These are phyloP conservation scores for Eilema depressum DNA, from an alignment of 2,888 invertebrate species.

Conservation along the genomic window DNA sequence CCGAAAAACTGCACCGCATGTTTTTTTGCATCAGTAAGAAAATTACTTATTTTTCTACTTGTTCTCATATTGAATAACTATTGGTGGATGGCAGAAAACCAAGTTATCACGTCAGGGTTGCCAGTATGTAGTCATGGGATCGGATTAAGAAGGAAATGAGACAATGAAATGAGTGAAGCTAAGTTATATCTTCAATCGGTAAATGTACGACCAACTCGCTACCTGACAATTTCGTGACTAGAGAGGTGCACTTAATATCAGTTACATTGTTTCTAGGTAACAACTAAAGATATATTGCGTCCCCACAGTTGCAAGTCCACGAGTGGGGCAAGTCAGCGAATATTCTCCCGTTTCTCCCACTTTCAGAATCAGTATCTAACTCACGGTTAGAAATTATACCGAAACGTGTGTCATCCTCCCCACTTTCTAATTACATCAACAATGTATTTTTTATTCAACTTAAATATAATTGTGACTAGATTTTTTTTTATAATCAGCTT, in stretches of 20 bases:
- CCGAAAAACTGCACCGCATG: too few relatives aligned
- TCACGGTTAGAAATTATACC: background rate
- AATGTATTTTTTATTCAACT: background rate
- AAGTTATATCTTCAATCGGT: background rate
- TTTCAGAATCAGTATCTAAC: background rate
- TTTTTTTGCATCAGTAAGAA: too few relatives aligned
- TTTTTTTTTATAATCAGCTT: background rate
- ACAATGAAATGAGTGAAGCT: background rate
- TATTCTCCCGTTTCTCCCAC: background rate
- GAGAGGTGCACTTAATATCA: background rate
- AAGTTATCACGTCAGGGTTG: background rate
- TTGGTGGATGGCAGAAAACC: background rate
- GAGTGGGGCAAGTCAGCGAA: background rate
- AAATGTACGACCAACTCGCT: background rate
- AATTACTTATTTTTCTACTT: too few relatives aligned
- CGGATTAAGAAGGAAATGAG: background rate
- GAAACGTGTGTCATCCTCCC: background rate
- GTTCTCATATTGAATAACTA: background rate
- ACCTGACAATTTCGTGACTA: background rate
- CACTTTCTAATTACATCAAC: background rate
- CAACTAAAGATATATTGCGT: background rate
- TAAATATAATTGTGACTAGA: background rate
- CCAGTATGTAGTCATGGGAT: background rate
- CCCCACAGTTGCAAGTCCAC: background rate
- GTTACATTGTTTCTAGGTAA: background rate